Percentiles rank a stretch among this genome's conserved stretches.
These are phyloP conservation scores for Tetanocera ferruginea DNA, from an alignment of 2,888 invertebrate species.

Conservation along the genomic window DNA sequence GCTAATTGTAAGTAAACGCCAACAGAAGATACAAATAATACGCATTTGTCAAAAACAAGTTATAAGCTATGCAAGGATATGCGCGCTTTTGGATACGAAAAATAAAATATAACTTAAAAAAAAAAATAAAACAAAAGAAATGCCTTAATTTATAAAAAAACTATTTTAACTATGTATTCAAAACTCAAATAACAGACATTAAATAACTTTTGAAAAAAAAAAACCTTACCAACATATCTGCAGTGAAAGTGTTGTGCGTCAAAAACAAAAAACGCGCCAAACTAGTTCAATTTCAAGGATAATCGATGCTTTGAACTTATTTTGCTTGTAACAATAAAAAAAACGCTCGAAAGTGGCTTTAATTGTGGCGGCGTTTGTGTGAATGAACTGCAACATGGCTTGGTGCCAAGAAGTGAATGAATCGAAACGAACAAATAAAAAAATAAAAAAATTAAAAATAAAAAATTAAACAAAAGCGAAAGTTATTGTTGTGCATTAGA, in stretches of 20 bases:
- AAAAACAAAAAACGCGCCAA: background rate
- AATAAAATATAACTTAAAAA: background rate
- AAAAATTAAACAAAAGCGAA: constrained; percentile 31
- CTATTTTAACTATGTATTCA: too few species aligned
- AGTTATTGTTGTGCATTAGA: constrained; percentile 16
- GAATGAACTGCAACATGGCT: constrained; percentile 17
- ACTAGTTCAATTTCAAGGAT: constrained; percentile 16
- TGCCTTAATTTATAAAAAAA: background rate
- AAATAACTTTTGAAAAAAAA: too few species aligned
- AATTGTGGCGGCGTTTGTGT: background rate
- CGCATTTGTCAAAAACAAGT: background rate
- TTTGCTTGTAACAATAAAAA: background rate
- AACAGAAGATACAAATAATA: background rate
- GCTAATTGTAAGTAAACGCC: constrained; percentile 64
- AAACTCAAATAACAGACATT: too few species aligned
- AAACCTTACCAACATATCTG: too few species aligned
- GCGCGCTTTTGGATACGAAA: background rate
- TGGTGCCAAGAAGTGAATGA: constrained; percentile 22
- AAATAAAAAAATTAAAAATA: background rate
- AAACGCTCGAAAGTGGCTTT: background rate
- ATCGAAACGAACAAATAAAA: background rate
- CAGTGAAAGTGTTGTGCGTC: too few species aligned
- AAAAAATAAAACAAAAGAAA: background rate
- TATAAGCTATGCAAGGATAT: background rate
- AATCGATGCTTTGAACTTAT: constrained; percentile 5